Percentiles rank a stretch among this genome's conserved stretches.
Conservation (phyloP, 2,888 invertebrate species). For the Andricus curvator region DNA sequence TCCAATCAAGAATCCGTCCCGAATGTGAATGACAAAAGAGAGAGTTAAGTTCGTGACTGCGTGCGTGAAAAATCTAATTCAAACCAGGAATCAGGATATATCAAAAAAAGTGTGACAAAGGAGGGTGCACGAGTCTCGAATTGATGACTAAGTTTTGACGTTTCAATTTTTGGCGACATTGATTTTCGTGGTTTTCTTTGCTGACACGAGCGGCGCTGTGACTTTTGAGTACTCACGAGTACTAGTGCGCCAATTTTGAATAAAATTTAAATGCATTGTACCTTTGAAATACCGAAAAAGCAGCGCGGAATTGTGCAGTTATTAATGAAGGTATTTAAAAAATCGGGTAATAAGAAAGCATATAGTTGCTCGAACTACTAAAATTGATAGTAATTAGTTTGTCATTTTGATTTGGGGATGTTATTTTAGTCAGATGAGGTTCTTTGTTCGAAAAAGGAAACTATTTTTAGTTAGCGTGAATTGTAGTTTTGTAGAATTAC, state of each 20-base stretch:
- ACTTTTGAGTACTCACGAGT: background rate
- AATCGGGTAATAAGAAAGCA: too few species aligned
- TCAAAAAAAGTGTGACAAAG: background rate
- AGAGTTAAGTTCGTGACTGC: background rate
- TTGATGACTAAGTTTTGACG: background rate
- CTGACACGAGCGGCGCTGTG: background rate
- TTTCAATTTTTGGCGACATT: slow-evolving; percentile 22
- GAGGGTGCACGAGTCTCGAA: background rate
- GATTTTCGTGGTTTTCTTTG: background rate
- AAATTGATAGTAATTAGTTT: too few species aligned
- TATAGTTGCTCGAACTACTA: too few species aligned
- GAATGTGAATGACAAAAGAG: background rate
- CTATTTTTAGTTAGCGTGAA: background rate
- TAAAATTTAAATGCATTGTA: background rate
- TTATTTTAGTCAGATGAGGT: too few species aligned
- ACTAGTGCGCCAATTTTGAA: background rate
- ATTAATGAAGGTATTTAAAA: too few species aligned
- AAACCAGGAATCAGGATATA: background rate
- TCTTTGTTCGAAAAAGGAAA: background rate
- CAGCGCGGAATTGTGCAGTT: too few species aligned
- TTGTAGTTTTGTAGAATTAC: background rate
- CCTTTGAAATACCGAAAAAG: background rate
- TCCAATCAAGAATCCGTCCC: background rate
- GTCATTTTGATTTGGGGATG: too few species aligned
- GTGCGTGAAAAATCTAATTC: background rate